Evolutionary conservation across 2,797 vertebrate species (phyloP).

Genomic region (Pseudotriccus pelzelni): DNA sequence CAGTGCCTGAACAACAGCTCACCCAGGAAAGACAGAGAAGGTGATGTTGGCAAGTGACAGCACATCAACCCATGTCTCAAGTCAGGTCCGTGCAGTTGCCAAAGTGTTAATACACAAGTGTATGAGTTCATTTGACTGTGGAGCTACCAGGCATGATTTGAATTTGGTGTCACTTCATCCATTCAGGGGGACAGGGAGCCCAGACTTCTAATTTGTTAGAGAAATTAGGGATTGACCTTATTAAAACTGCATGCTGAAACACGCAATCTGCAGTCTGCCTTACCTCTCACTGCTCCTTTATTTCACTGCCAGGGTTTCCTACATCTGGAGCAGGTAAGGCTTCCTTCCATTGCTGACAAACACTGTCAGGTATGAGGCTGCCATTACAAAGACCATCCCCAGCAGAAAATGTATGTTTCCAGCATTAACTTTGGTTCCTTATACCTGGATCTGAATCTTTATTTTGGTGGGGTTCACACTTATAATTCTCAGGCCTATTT

Average conservation of each 20-base stretch:
- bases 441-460: neutral
- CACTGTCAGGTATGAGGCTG: neutral
- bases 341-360: neutral
- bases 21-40: neutral
- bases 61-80: neutral
- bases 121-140: neutral
- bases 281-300: neutral
- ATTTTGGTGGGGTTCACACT: neutral
- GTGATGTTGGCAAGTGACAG: neutral
- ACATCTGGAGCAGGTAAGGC: neutral
- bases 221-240: conserved; percentile 19
- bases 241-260: neutral
- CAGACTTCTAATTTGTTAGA: conserved; percentile 44
- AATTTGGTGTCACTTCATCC: conserved; percentile 13
- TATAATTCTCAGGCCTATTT: neutral
- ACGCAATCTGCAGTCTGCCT: neutral
- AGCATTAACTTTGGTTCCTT: neutral
- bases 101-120: neutral
- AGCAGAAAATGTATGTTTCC: neutral
- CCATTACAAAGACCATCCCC: neutral
- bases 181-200: neutral
- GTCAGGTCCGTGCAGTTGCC: neutral
- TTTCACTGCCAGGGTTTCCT: neutral
- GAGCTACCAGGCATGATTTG: conserved; percentile 14
- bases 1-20: neutral